Percentiles rank a stretch among this genome's conserved stretches.
These are phyloP conservation scores for Parazoanthus darwini DNA, from an alignment of 92 coral and sea anemone genomes.

Conservation along the genomic window DNA sequence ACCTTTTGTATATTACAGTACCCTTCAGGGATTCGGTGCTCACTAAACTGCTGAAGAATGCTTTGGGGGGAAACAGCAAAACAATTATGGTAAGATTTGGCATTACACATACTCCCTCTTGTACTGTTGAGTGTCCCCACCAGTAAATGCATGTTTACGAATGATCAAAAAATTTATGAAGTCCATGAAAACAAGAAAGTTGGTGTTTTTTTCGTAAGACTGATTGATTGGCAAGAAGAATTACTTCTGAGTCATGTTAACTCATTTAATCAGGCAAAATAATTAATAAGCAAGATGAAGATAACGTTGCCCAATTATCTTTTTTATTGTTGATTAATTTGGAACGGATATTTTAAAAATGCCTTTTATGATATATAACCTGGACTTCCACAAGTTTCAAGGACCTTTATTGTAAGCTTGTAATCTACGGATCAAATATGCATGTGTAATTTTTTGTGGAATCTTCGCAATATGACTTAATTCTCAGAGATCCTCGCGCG, in stretches of 20 bases:
- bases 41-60: conserved; percentile 91
- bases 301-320: neutral
- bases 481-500: too few relatives aligned
- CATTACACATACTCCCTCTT: neutral
- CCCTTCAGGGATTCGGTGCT: conserved; percentile 94
- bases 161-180: too few relatives aligned
- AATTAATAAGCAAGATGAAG: neutral
- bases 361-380: neutral
- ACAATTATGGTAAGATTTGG: conserved; percentile 79
- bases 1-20: conserved; percentile 49
- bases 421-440: too few relatives aligned
- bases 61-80: conserved; percentile 97
- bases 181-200: neutral
- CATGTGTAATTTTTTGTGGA: too few relatives aligned
- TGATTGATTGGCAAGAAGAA: neutral
- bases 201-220: too few relatives aligned
- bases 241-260: neutral
- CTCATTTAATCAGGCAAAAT: neutral
- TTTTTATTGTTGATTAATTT: too few relatives aligned
- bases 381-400: too few relatives aligned
- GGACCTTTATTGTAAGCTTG: too few relatives aligned
- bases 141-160: neutral
- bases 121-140: neutral
- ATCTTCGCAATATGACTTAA: too few relatives aligned
- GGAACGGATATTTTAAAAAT: neutral